Evolutionary conservation across 2,888 invertebrate species (phyloP), one percentile per base, ranked within the genome.

Genomic region (Caenorhabditis macrosperma): DNA sequence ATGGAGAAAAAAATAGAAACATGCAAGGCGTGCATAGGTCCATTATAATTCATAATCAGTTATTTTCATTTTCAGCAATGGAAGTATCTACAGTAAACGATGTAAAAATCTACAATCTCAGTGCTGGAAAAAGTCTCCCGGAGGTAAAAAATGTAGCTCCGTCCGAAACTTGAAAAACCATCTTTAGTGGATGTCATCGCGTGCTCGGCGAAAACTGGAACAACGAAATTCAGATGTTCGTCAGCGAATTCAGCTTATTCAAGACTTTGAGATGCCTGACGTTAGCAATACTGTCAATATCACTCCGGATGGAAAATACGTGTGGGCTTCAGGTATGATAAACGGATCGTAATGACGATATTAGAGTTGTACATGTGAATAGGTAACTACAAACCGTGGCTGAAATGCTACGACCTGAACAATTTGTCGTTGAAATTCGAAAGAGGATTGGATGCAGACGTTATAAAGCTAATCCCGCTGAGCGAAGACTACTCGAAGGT

Each of bases 181-280:
- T 9, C 3, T 38, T 38, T 12, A 92, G 92, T 92, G 92, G 92
- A 86, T 92, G 38, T 89, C 91, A n/a, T 91, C 91, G 54, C 85
- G 91, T 74, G 91, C 91, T 68, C 91, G 91, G 78, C 87, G 92
- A 61, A 90, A 91, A 63, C 83, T 92, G 26, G 91, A 91, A 78
- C 91, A 92, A 68, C 89, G 91, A 71, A 80, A 84, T 86, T 66
- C 84, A 93, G 97, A 96, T 91, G 93, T 97, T 57, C 93, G 96
- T 85, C 93, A 95, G 86, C 93, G 96, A 90, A 96, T 99, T 87
- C 96, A 98, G 92, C 93, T 99, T 48, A 95, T 99, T 84, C 99
- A 99, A 92, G 99, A 99, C 91, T 99, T 99, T 93, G 96, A 97
- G 87, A 99, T 99, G 99, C 86, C 99, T 28, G 95, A 94, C 59